phyloP scores from a whole-genome alignment of 2,797 vertebrate species.

The Apogon talboti region DNA sequence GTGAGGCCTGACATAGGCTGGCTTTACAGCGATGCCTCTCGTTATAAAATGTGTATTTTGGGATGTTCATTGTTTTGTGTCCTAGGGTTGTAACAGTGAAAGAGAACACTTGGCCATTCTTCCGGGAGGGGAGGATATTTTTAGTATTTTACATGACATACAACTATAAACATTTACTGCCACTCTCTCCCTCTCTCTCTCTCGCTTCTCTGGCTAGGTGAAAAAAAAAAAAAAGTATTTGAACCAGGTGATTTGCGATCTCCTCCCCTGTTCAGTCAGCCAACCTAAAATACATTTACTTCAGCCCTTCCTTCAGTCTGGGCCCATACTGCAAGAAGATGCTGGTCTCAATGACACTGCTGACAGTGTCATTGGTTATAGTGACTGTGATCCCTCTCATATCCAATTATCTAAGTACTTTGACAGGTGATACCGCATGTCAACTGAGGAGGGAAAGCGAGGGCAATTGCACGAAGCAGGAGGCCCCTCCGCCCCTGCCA shows the following conservation, averaged over 20 bases:
- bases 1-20: neutral
- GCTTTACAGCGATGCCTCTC: constrained; percentile 15
- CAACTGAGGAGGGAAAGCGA: constrained; percentile 87
- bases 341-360: constrained; percentile 72
- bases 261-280: constrained; percentile 72
- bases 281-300: constrained; percentile 74
- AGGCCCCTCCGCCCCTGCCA: constrained; percentile 63
- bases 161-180: constrained; percentile 80
- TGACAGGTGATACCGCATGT: constrained; percentile 94
- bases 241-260: constrained; percentile 77
- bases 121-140: constrained; percentile 70
- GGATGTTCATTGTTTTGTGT: constrained; percentile 53
- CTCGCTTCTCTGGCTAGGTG: constrained; percentile 39
- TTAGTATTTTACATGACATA: constrained; percentile 76
- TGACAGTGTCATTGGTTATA: constrained; percentile 79
- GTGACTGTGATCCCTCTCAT: constrained; percentile 79
- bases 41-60: constrained; percentile 22
- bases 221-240: constrained; percentile 70
- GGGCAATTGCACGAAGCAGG: constrained; percentile 65
- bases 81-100: constrained; percentile 51
- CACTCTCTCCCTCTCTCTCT: constrained; percentile 22
- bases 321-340: constrained; percentile 75
- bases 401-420: constrained; percentile 86
- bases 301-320: constrained; percentile 63
- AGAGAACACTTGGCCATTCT: constrained; percentile 67